These are phyloP conservation scores for Pristiophorus japonicus DNA, from an alignment of 2,113 vertebrate species.

Conservation along the genomic window DNA sequence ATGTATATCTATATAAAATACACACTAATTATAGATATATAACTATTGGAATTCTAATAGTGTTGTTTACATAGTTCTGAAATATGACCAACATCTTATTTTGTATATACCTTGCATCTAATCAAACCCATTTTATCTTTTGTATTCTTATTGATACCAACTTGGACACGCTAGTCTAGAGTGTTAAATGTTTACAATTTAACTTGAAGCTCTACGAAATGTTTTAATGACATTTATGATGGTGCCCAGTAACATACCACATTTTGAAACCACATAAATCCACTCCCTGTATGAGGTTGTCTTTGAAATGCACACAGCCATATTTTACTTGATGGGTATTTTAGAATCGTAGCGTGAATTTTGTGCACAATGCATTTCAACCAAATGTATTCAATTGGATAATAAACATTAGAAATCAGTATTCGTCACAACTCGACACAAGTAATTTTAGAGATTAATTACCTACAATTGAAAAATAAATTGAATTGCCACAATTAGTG, in stretches of 20 bases:
- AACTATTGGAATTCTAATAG: not conserved
- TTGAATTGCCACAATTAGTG: not conserved
- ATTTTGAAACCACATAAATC: not conserved
- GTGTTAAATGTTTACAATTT: not conserved
- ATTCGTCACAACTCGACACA: not conserved
- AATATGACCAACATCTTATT: not conserved
- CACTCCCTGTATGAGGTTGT: not conserved
- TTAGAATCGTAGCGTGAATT: not conserved
- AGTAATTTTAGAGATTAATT: not conserved
- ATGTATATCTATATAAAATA: not conserved
- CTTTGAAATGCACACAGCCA: not conserved
- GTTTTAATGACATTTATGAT: not conserved
- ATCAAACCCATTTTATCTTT: too few relatives aligned
- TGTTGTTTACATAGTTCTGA: not conserved
- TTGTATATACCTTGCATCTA: too few relatives aligned
- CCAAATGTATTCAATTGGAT: not conserved
- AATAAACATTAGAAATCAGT: too few relatives aligned
- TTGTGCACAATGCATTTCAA: not conserved
- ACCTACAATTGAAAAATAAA: not conserved
- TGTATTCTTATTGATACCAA: not conserved
- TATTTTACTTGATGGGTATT: not conserved
- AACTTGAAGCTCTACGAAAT: not conserved
- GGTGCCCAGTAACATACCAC: not conserved
- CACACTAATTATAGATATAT: not conserved
- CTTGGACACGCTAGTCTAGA: not conserved